Conservation (phyloP, 2,797 vertebrate genomes). For the Cuculus canorus region DNA sequence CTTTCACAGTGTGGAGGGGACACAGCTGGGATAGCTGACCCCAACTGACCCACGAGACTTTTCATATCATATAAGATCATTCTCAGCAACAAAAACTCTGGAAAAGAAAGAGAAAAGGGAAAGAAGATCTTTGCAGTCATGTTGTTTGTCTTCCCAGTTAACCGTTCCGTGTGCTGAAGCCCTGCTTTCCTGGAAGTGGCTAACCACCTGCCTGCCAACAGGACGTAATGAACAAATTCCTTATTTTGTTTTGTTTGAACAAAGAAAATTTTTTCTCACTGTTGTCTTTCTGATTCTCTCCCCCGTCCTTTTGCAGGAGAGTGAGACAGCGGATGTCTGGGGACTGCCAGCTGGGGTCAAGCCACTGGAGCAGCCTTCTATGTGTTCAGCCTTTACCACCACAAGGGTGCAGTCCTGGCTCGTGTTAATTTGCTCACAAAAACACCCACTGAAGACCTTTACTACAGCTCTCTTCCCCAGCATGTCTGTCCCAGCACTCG, state of each 20-base stretch:
- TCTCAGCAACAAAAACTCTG: not conserved
- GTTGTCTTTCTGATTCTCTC: not conserved
- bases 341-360: not conserved
- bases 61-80: not conserved
- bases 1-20: not conserved
- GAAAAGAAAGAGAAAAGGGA: not conserved
- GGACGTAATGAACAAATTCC: rapidly evolving
- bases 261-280: not conserved
- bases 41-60: not conserved
- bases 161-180: not conserved
- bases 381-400: not conserved
- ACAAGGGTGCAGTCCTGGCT: not conserved
- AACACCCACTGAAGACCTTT: not conserved
- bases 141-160: not conserved
- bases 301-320: not conserved
- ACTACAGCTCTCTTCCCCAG: not conserved
- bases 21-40: not conserved
- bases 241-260: not conserved
- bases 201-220: not conserved
- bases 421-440: not conserved
- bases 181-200: not conserved
- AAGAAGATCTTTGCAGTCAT: not conserved
- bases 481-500: not conserved
- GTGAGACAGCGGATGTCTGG: rapidly evolving
- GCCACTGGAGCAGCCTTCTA: not conserved